These are phyloP conservation scores for Porphyrio hochstetteri DNA, from an alignment of 2,113 vertebrate genomes.

Conservation along the genomic window DNA sequence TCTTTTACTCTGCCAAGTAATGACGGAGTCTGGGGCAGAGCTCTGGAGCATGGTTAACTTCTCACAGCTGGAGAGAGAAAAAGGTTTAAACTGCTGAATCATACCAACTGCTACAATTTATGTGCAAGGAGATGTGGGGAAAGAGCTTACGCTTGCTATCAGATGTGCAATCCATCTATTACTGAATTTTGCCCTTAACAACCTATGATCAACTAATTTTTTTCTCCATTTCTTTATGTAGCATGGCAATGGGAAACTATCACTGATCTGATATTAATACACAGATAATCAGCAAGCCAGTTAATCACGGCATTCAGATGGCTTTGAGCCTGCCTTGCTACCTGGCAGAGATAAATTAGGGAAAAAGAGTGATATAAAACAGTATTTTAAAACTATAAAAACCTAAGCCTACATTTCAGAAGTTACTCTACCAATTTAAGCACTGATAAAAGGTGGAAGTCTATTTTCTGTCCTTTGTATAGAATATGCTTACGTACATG, in stretches of 20 bases:
- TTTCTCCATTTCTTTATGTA: not conserved
- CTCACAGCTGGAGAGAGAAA: not conserved
- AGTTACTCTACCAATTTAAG: not conserved
- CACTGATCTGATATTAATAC: not conserved
- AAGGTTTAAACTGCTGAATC: not conserved
- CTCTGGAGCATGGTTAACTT: not conserved
- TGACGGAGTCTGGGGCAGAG: not conserved
- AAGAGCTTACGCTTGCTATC: not conserved
- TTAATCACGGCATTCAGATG: conserved; percentile 24
- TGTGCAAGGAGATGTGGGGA: not conserved
- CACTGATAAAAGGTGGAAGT: not conserved
- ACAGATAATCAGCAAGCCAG: conserved; percentile 10
- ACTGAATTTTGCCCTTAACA: not conserved
- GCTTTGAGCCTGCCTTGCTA: not conserved
- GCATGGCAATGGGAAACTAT: not conserved
- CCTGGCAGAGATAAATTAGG: conserved; percentile 54
- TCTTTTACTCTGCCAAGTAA: not conserved
- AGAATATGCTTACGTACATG: not conserved
- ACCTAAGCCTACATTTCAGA: conserved; percentile 29
- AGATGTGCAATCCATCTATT: not conserved
- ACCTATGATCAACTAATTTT: not conserved
- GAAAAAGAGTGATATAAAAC: conserved; percentile 6
- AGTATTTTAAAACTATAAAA: conserved; percentile 42
- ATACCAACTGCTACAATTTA: not conserved
- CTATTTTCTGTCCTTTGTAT: conserved; percentile 19